Conservation (phyloP, 2,113 vertebrate genomes). For the Myiopsitta monachus region DNA sequence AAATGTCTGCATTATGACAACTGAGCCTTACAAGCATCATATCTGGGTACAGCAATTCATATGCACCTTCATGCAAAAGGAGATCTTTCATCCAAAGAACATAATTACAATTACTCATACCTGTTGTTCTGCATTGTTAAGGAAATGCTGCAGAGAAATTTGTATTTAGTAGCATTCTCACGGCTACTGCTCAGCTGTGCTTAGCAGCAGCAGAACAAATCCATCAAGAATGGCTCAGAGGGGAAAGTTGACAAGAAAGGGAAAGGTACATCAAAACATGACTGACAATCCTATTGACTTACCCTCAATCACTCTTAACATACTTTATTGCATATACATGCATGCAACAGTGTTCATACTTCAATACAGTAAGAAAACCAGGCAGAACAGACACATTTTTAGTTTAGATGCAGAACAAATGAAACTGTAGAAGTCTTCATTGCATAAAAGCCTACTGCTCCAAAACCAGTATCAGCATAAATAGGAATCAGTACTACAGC, state of each 20-base stretch:
- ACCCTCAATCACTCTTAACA: background rate
- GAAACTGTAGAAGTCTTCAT: background rate
- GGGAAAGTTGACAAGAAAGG: background rate
- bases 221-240: background rate
- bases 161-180: background rate
- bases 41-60: background rate
- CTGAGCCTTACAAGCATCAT: background rate
- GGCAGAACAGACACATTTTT: background rate
- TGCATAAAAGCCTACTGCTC: background rate
- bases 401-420: background rate
- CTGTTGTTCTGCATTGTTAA: background rate
- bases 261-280: background rate
- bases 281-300: conserved; percentile 20
- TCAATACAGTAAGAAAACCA: background rate
- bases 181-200: background rate
- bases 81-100: background rate
- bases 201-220: background rate
- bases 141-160: background rate
- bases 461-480: background rate
- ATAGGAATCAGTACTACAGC: background rate
- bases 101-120: background rate
- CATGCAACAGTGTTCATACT: background rate
- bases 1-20: background rate
- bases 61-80: background rate
- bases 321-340: background rate